Conservation (phyloP, 2,113 vertebrate species). For the Argyrosomus japonicus region DNA sequence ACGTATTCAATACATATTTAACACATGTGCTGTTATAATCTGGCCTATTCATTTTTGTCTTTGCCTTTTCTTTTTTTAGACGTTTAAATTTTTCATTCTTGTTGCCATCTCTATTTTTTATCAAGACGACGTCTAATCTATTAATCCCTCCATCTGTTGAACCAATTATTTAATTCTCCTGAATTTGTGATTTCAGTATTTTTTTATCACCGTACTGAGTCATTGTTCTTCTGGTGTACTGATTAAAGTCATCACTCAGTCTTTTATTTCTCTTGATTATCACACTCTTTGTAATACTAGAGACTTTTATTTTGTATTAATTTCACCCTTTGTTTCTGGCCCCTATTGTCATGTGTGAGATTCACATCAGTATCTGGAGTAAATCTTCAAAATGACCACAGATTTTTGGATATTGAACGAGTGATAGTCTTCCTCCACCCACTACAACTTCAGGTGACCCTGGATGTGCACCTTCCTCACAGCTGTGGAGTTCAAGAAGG, state of each 20-base stretch:
- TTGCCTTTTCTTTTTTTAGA: not conserved
- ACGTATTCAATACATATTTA: not conserved
- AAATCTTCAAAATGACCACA: not conserved
- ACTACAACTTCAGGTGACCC: not conserved
- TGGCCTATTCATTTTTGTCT: not conserved
- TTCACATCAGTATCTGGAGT: not conserved
- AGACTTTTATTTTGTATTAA: not conserved
- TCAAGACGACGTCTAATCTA: not conserved
- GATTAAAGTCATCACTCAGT: slow-evolving; percentile 10
- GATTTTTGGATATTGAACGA: not conserved
- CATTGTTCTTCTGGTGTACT: slow-evolving; percentile 13
- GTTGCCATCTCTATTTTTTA: slow-evolving; percentile 5
- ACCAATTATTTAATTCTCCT: not conserved
- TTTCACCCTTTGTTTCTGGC: not conserved
- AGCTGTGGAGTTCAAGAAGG: not conserved
- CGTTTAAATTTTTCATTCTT: slow-evolving; percentile 7
- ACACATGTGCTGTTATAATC: not conserved
- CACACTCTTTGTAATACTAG: not conserved
- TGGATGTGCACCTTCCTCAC: not conserved
- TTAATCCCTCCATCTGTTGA: slow-evolving; percentile 18
- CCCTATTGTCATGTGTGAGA: too few relatives aligned
- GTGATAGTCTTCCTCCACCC: not conserved
- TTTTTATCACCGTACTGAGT: not conserved
- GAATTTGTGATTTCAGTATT: slow-evolving; percentile 14
- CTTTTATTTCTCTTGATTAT: not conserved